Base-by-base conservation (phyloP, 2,113 vertebrate species). In the Gasterosteus aculeatus region DNA sequence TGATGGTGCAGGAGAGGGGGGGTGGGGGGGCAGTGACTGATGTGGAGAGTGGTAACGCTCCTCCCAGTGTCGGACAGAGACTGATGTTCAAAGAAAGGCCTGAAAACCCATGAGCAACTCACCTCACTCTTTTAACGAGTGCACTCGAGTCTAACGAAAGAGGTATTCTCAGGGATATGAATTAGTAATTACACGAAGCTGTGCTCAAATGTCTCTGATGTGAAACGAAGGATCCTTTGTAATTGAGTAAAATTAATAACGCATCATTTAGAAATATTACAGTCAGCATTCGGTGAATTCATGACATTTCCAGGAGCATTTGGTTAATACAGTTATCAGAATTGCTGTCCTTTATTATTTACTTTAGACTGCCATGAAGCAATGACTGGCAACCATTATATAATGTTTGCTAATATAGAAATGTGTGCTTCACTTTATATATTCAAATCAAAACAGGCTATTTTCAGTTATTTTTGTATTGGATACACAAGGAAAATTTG, bases 11-110 rank as follows among this genome's bases (percentile, higher is more conserved):
- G 22, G 84, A 90, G 88, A 91, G 84, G 86, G 85, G 62, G 72
- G 73, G 64, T 83, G 88, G 85, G 62, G 78, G 73, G 59, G 69
- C 77, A 75, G 78, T 83, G 84, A 88, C 71, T 88, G 87, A 89
- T 89, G 84, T 79, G 65, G 53, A 82, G 56, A 75, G 67, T 70
- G 56, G 47, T 70, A 59, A 47, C 3, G 1, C 73, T 65, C 85
- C 73, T 80, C 31, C 59, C 58, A 80, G 79, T 85, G 92, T 91
- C 82, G 84, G 75, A n/a, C 64, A 22, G 41, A 91, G 89, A 93
- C 81, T 91, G 89, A 94, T 92, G 88, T 89, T 91, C 46, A 88
- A 86, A 84, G 85, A 91, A 90, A 74, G 49, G 84, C 85, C 82
- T 69, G 84, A 90, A 89, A 91, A 79, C 33, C 59, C 58, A 63